A percentile compares a stretch with the other conserved stretches of the same genome.
These are phyloP conservation scores for Drosophila lutescens DNA, from an alignment of 2,888 invertebrate species.

Conservation along the genomic window DNA sequence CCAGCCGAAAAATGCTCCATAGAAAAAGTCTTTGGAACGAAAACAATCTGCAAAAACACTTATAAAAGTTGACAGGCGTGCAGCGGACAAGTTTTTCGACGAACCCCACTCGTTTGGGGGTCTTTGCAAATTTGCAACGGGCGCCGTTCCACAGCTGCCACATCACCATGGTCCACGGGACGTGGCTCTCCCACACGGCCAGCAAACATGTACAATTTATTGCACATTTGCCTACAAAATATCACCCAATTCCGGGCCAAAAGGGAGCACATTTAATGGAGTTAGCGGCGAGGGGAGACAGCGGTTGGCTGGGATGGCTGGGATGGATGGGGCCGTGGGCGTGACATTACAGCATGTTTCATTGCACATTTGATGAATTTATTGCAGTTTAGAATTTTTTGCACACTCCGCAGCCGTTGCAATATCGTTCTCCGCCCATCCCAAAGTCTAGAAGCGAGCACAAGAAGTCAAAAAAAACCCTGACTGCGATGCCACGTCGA, in stretches of 20 bases:
- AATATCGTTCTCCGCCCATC: conserved; percentile 38
- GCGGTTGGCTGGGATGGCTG: background rate
- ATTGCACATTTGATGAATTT: conserved; percentile 84
- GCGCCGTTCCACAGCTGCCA: conserved; percentile 33
- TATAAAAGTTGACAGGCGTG: conserved; percentile 79
- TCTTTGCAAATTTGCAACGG: conserved; percentile 61
- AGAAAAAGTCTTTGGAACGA: conserved; percentile 36
- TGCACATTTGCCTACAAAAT: conserved; percentile 80
- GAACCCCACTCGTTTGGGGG: conserved; percentile 48
- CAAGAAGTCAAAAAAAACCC: conserved; percentile 19
- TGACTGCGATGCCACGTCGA: conserved; percentile 9
- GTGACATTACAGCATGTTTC: conserved; percentile 82
- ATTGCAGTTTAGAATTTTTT: conserved; percentile 83
- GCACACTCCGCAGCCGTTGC: conserved; percentile 75
- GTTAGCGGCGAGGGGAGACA: conserved; percentile 53
- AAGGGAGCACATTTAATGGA: conserved; percentile 63
- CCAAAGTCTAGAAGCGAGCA: conserved; percentile 1
- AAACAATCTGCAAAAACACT: conserved; percentile 77
- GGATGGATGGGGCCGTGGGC: conserved; percentile 64
- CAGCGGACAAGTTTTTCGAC: conserved; percentile 74
- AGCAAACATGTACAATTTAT: conserved; percentile 80
- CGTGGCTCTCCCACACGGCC: conserved; percentile 5
- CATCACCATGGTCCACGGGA: conserved; percentile 3
- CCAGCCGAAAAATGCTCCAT: conserved; percentile 24
- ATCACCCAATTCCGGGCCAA: conserved; percentile 71